These are phyloP conservation scores for Porites australiensis DNA, from an alignment of 64 coral and sea anemone species.

Conservation along the genomic window DNA sequence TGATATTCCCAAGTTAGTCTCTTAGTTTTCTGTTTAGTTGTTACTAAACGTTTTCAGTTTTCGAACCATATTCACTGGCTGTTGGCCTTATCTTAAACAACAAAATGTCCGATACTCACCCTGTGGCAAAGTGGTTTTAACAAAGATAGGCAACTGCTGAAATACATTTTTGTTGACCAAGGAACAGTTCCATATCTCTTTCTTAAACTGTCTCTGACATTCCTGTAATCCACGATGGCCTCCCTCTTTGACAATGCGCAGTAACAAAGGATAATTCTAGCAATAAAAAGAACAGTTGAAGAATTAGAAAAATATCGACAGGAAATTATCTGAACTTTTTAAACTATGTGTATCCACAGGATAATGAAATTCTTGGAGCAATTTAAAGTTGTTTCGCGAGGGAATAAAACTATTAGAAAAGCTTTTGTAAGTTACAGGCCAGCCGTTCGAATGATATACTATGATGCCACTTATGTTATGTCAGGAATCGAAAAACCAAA, in stretches of 20 bases:
- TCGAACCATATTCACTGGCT: neutral
- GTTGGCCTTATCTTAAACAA: neutral
- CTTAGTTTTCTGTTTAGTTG: neutral
- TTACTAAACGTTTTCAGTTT: neutral
- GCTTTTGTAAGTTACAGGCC: too few relatives aligned
- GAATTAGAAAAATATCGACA: too few relatives aligned
- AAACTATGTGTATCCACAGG: too few relatives aligned
- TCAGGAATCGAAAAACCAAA: too few relatives aligned
- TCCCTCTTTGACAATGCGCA: slow-evolving; percentile 6
- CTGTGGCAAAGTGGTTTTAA: slow-evolving; percentile 32
- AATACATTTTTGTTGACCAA: neutral
- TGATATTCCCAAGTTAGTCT: too few relatives aligned
- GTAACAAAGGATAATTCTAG: slow-evolving; percentile 18
- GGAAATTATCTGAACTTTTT: too few relatives aligned
- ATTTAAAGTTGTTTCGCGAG: too few relatives aligned
- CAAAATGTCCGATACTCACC: slow-evolving; percentile 1
- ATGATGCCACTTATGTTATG: too few relatives aligned
- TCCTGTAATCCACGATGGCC: slow-evolving; percentile 32
- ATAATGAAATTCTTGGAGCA: too few relatives aligned
- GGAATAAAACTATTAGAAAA: too few relatives aligned
- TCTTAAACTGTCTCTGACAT: slow-evolving; percentile 19
- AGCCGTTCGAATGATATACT: too few relatives aligned
- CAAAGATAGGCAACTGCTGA: slow-evolving; percentile 24
- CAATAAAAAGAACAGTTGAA: too few relatives aligned
- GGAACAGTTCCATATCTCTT: slow-evolving; percentile 64